Evolutionary conservation across 1,140 invertebrate genomes (phyloP), one percentile per base, ranked within the genome.

Genomic region (Magallana angulata): DNA sequence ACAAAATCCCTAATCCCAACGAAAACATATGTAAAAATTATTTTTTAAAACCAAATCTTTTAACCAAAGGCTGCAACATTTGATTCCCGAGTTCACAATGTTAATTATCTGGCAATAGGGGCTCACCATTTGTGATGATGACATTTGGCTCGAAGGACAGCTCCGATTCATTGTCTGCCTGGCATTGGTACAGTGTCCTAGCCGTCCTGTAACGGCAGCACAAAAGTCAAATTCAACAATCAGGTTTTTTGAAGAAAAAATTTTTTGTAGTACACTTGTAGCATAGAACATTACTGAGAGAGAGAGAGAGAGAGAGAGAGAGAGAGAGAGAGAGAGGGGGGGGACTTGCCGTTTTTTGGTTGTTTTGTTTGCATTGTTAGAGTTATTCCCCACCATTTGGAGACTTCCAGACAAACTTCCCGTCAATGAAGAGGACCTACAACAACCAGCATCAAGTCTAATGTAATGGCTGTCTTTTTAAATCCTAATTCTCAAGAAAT

Each of bases 141-240:
- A 99, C 97, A 96, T 99, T 99, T 89, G 98, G 98, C 96, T 99
- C 98, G 96, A 99, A 99, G 62, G 98, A 99, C 89, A 99, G 95
- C 96, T 99, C 98, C 87, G 98, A 97, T 94, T 98, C 97, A 95
- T 98, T 98, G 95, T 99, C 98, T 84, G 98, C 98, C 90, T 98
- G 96, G 95, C 98, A 99, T 80, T 98, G 97, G 95, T 99, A 99
- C 59, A 99, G 95, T 80, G 98, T 99, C 92, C 98, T 96, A 58
- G 99, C 98, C 94, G 91, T 92, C 87, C 93, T 93, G 88, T 62
- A 92, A 92, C 62, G 30, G 82, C 82, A 36, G 57, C 64, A 83
- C 8, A 68, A 64, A 88, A 57, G 88, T 18, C 14, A 16, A 14
- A 64, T 64, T 14, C 18, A 4, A 18, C 2, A 58, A 18, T 80